Evolutionary conservation across 1,140 invertebrate species (phyloP).

Genomic region (Polypedilum vanderplanki): DNA sequence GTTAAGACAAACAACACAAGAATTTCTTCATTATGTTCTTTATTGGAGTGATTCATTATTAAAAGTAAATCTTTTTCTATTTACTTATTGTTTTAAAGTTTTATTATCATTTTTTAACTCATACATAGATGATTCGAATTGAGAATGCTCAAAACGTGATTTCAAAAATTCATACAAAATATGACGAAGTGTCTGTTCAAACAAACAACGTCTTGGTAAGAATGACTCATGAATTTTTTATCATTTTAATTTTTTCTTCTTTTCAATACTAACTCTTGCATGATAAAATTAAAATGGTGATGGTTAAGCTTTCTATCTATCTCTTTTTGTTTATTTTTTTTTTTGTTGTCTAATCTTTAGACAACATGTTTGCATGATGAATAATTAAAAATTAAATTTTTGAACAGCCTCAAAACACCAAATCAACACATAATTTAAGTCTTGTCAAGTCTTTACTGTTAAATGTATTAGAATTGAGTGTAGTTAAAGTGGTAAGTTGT

Average conservation of each 20-base stretch:
- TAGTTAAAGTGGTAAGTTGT: too few relatives aligned
- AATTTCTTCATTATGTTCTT: slow-evolving; percentile 40
- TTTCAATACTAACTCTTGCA: background rate
- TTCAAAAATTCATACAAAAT: background rate
- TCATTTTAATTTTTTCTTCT: background rate
- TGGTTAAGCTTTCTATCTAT: too few relatives aligned
- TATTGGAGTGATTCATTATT: slow-evolving; percentile 37
- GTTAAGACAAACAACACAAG: slow-evolving; percentile 39
- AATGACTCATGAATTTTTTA: background rate
- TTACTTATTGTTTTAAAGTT: background rate
- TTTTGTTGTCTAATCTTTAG: too few relatives aligned
- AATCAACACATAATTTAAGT: too few relatives aligned
- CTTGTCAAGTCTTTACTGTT: too few relatives aligned
- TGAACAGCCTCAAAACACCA: too few relatives aligned
- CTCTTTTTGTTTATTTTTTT: too few relatives aligned
- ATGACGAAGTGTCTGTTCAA: background rate
- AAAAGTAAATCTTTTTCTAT: slow-evolving; percentile 28
- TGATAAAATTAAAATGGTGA: background rate
- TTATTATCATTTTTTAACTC: background rate
- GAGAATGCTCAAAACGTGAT: background rate
- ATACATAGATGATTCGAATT: background rate
- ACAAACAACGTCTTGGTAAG: background rate
- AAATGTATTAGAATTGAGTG: too few relatives aligned
- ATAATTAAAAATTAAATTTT: too few relatives aligned
- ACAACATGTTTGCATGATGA: too few relatives aligned